phyloP scores from a whole-genome alignment of 2,888 invertebrate genomes.

The Alviniconcha strummeri region DNA sequence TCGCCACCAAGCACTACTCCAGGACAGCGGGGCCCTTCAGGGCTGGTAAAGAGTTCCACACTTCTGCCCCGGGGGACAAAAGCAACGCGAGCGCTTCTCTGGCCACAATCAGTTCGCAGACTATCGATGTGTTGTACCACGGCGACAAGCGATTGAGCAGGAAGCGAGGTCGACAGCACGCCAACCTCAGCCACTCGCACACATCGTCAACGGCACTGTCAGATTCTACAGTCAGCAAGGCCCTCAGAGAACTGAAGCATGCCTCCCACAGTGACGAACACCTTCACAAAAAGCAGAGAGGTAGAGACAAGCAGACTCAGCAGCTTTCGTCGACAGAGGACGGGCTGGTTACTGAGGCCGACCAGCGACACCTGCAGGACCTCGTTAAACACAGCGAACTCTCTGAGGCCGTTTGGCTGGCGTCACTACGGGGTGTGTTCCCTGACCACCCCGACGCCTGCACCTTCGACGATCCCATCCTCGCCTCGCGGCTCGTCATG shows the following conservation, averaged over 20 bases:
- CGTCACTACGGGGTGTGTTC: not conserved
- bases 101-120: constrained; percentile 10
- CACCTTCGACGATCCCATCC: constrained; percentile 14
- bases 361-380: not conserved
- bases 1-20: not conserved
- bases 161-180: not conserved
- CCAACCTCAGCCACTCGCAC: too few relatives aligned
- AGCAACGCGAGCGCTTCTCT: not conserved
- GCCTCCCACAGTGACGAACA: too few relatives aligned
- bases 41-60: not conserved
- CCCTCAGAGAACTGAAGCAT: too few relatives aligned
- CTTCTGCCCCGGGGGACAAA: not conserved
- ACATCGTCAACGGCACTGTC: too few relatives aligned
- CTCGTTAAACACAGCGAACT: constrained; percentile 1
- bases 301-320: too few relatives aligned
- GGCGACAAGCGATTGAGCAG: not conserved
- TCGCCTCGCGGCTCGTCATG: constrained; percentile 15
- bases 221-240: too few relatives aligned
- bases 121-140: too few relatives aligned
- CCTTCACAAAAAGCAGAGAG: too few relatives aligned
- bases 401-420: not conserved
- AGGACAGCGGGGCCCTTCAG: not conserved
- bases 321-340: too few relatives aligned
- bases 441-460: not conserved
- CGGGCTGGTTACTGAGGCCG: not conserved